Base-by-base conservation (phyloP, 2,888 invertebrate species). In the Venusia cambrica region DNA sequence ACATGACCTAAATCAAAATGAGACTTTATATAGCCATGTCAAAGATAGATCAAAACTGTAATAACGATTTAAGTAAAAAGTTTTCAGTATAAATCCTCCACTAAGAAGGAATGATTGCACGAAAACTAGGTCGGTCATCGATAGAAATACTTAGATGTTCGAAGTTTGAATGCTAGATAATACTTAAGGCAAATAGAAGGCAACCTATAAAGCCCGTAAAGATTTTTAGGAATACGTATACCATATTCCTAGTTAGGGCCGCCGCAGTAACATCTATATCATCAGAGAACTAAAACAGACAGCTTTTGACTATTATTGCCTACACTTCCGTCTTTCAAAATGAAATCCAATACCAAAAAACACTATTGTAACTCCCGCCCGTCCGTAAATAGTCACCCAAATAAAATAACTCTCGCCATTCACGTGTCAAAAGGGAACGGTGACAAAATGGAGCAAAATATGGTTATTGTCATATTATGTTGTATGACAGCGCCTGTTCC, bases 391-490 rank as follows among this genome's bases (percentile, higher is more conserved):
- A 66, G 59, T 53, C 35, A 34, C 50, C 47, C 54, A 51, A 65
- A 63, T 62, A 65, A 64, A 65, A 60, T 61, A 62, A 57, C 51
- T 61, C 55, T 63, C 47, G 68, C 57, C 63, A 57, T 51, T 62
- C 61, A 59, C 35, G 37, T 54, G 62, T 60, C 59, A 52, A 22
- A 41, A 37, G 54, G 48, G 47, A 50, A 31, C 51, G 39, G 59
- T 51, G 55, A 60, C 55, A 57, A 62, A 57, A 57, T 51, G 40
- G 54, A 66, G 58, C 62, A 55, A 68, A 66, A 70, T 63, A 67
- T 71, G 72, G 69, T 74, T 73, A 76, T 74, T 72, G 76, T 77
- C 73, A 73, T 67, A 62, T 69, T 63, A 61, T 61, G 62, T 66
- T 67, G 54, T 53, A 65, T 74, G 78, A 75, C 76, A 70, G 66